Percentiles rank a stretch among this genome's conserved stretches.
Conservation (phyloP, 2,113 vertebrate genomes). For the Origma solitaria region DNA sequence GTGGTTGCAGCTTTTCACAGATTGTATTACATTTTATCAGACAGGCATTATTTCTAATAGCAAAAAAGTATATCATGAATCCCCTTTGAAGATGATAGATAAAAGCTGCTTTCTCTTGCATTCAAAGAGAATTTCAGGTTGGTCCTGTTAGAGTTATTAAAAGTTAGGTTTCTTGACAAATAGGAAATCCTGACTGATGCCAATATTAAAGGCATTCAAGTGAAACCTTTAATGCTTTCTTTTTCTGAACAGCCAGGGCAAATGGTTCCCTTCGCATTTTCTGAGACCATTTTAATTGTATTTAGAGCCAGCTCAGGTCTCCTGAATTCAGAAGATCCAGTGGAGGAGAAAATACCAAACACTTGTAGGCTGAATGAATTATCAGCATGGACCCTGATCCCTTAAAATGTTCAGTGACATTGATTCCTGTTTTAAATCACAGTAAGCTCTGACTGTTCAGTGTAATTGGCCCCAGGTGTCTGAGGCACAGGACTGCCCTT, state of each 20-base stretch:
- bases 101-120: neutral
- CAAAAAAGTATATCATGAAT: neutral
- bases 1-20: neutral
- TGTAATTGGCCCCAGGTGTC: neutral
- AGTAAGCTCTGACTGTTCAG: neutral
- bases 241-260: neutral
- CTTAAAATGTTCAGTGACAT: neutral
- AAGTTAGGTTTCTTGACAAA: neutral
- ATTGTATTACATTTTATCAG: neutral
- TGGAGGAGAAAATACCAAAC: neutral
- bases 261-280: neutral
- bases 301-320: neutral
- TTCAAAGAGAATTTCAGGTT: neutral
- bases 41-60: neutral
- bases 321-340: neutral
- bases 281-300: neutral
- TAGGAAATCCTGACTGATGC: neutral
- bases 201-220: neutral
- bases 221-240: neutral
- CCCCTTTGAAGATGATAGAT: neutral
- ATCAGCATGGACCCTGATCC: neutral
- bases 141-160: neutral
- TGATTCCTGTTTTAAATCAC: constrained; percentile 3
- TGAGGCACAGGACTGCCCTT: neutral
- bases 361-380: neutral